Percentiles rank a stretch among this genome's conserved stretches.
These are phyloP conservation scores for Ptychochromis oligacanthus DNA, from an alignment of 2,113 vertebrate species.

Conservation along the genomic window DNA sequence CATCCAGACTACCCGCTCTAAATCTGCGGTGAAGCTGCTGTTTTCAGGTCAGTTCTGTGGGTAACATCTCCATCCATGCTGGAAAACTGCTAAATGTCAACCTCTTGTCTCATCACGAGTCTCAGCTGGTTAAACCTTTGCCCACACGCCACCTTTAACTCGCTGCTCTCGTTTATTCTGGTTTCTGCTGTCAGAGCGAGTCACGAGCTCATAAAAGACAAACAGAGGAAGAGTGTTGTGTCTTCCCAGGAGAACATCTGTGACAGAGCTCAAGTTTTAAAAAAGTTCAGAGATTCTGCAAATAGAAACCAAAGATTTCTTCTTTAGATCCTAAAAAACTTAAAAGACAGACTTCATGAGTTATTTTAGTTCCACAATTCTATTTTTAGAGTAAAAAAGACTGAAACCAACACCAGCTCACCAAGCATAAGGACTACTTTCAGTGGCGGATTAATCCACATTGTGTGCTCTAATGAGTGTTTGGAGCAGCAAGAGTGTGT, in stretches of 20 bases:
- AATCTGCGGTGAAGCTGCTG: not conserved
- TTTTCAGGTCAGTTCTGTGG: not conserved
- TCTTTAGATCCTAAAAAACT: slow-evolving; percentile 12
- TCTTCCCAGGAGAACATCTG: slow-evolving; percentile 10
- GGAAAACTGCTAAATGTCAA: rapidly evolving
- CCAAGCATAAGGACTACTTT: not conserved
- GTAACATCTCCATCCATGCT: not conserved
- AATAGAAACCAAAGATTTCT: slow-evolving; percentile 9
- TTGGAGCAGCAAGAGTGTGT: not conserved
- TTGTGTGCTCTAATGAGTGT: rapidly evolving
- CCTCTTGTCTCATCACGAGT: not conserved
- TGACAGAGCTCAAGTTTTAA: not conserved
- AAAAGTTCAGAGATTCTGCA: not conserved
- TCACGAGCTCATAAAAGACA: not conserved
- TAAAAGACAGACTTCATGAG: no score
- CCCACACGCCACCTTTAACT: not conserved
- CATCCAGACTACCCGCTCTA: no score
- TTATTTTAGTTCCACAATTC: not conserved
- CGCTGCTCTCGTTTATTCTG: not conserved
- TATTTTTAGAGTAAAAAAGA: slow-evolving; percentile 24
- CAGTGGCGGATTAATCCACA: not conserved
- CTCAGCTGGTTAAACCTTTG: not conserved
- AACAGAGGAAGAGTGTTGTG: not conserved
- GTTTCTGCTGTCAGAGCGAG: rapidly evolving
- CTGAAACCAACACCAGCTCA: not conserved